Conservation (phyloP, 2,888 invertebrate genomes). For the Ichneumoninae sp. region DNA sequence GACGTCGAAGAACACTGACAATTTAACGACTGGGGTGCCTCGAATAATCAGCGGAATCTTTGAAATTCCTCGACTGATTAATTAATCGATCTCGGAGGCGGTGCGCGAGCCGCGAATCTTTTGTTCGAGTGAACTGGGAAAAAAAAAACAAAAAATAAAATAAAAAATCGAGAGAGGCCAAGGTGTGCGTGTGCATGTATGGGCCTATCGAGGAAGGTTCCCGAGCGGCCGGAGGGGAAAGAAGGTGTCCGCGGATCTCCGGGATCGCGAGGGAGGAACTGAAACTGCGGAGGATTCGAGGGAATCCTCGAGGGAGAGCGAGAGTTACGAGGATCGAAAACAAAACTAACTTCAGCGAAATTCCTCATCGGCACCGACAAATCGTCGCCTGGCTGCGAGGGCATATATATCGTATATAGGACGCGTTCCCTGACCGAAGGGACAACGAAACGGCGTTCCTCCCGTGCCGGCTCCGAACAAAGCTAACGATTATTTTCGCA, state of each 20-base stretch:
- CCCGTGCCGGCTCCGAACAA: slow-evolving; percentile 74
- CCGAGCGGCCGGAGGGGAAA: neutral
- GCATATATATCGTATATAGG: slow-evolving; percentile 35
- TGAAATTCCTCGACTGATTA: slow-evolving; percentile 56
- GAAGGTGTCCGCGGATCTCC: slow-evolving; percentile 1
- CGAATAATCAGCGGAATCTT: slow-evolving; percentile 48
- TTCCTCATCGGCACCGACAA: slow-evolving; percentile 71
- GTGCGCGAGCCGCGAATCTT: slow-evolving; percentile 6
- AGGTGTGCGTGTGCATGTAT: neutral
- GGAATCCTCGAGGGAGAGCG: slow-evolving; percentile 8
- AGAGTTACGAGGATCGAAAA: slow-evolving; percentile 67
- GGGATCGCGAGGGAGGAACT: slow-evolving; percentile 34
- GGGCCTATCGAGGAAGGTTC: slow-evolving; percentile 19
- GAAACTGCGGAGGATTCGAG: slow-evolving; percentile 40
- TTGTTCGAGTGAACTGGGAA: neutral
- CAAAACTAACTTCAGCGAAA: slow-evolving; percentile 69
- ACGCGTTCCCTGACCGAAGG: slow-evolving; percentile 45
- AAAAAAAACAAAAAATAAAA: slow-evolving; percentile 15
- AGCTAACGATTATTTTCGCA: slow-evolving; percentile 80
- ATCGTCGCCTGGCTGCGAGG: slow-evolving; percentile 62
- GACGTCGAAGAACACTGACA: slow-evolving; percentile 8
- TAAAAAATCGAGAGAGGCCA: neutral
- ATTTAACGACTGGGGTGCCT: slow-evolving; percentile 32
- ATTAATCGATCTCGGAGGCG: slow-evolving; percentile 54
- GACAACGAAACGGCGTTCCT: slow-evolving; percentile 66